These are phyloP conservation scores for Drosophila algonquin DNA, from an alignment of 2,888 invertebrate genomes.

Conservation along the genomic window DNA sequence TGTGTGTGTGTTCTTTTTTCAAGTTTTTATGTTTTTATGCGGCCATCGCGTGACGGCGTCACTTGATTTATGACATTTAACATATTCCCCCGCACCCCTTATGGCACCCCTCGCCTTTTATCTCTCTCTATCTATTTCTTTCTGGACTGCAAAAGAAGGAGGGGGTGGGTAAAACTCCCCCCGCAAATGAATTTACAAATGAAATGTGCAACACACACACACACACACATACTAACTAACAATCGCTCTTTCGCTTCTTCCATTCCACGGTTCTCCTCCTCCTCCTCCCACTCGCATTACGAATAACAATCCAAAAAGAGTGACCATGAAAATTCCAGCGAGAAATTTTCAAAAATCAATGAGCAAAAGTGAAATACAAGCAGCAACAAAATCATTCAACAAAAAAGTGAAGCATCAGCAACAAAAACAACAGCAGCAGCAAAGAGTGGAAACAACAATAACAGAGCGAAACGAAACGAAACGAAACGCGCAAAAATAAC, in stretches of 20 bases:
- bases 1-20: constrained; percentile 22
- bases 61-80: constrained; percentile 75
- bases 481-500: neutral
- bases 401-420: constrained; percentile 24
- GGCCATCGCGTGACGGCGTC: constrained; percentile 56
- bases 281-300: constrained; percentile 19
- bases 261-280: constrained; percentile 16
- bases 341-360: constrained; percentile 76
- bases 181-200: constrained; percentile 12
- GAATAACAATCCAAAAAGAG: constrained; percentile 28
- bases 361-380: constrained; percentile 59
- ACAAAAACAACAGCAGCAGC: no score
- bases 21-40: constrained; percentile 62
- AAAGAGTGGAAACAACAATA: no score
- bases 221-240: neutral
- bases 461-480: no score
- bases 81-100: constrained; percentile 44
- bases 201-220: constrained; percentile 2
- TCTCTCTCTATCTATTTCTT: constrained; percentile 22
- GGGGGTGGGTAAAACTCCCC: constrained; percentile 11
- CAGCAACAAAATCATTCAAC: constrained; percentile 26
- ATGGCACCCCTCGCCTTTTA: constrained; percentile 21
- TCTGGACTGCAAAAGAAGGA: neutral
- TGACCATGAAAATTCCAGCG: constrained; percentile 76
- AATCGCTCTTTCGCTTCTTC: constrained; percentile 35